Percentiles rank a stretch among this genome's conserved stretches.
phyloP scores from a whole-genome alignment of 1,140 invertebrate species.

The Drosophila lacertosa region DNA sequence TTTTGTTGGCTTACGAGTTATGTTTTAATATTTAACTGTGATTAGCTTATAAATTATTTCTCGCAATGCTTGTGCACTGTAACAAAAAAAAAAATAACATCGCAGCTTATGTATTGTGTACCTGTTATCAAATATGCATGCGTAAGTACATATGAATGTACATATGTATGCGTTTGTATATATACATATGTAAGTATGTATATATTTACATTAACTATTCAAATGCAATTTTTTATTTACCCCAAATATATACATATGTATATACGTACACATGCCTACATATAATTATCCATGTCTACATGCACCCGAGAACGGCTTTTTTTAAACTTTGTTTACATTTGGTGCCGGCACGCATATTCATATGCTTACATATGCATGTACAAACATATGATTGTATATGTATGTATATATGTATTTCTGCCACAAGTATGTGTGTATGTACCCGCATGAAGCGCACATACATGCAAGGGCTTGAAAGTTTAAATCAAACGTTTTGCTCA shows the following conservation, averaged over 20 bases:
- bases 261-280: background rate
- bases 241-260: no score
- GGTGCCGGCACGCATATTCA: conserved; percentile 41
- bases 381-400: background rate
- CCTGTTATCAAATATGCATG: background rate
- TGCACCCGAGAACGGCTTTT: background rate
- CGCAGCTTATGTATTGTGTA: background rate
- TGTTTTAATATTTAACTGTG: background rate
- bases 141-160: background rate
- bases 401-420: conserved; percentile 6
- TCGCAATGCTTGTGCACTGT: conserved; percentile 7
- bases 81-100: background rate
- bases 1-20: conserved; percentile 54
- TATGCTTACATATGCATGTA: conserved; percentile 6
- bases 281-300: background rate
- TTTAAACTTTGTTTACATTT: conserved; percentile 57
- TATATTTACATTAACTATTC: no score
- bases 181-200: no score
- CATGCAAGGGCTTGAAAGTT: no score
- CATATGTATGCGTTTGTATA: background rate
- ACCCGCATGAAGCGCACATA: no score
- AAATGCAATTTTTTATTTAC: no score
- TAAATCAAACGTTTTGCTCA: background rate
- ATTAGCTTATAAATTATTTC: conserved; percentile 4
- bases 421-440: conserved; percentile 1